Base-by-base conservation (phyloP, 2,888 invertebrate genomes). In the Byasa hedistus region DNA sequence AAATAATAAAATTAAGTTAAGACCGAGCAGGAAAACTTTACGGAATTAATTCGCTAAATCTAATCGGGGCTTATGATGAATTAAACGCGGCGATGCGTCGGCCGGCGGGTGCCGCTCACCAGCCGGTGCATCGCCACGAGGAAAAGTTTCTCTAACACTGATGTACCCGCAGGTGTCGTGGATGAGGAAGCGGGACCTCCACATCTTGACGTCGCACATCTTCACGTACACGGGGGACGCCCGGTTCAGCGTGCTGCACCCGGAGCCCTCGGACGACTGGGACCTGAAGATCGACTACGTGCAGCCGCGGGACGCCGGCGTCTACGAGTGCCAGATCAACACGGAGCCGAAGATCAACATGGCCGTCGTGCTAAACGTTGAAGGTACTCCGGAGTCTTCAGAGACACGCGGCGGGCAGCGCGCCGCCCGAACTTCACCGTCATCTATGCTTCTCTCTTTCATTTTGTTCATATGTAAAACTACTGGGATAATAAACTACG, bases 291-390 rank as follows among this genome's bases (percentile, higher is more conserved):
- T 97, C 71, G 95, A 95, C 80, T 97, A 95, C 84, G 96, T 96
- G 21, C 97, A 97, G 88, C 94, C 95, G 59, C 86, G 96, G 27
- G 97, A 97, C 83, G 96, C 95, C 2, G 97, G 96, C 10, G 95
- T 96, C 69, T 97, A 97, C 91, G 96, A 97, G 86, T 97, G 96
- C 79, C 97, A 97, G 93, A 96, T 97, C 75, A 97, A 97, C 88
- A 97, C 96, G 0, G 97, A 97, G 82, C 97, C 97, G 23, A 97
- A 97, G 86, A 95, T 97, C 84, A 97, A 96, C 87, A 94, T 96
- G 93, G 96, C 96, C 57, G 94, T 97, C 78, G 87, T 94, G 79
- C 93, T 97, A 68, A 94, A 94, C 78, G 96, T 97, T 64, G 96
- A 96, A 94, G 96, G 97, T 97, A 92, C 77, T 61, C 10, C 32